These are phyloP conservation scores for Patella depressa DNA, from an alignment of 2,888 invertebrate species.

Conservation along the genomic window DNA sequence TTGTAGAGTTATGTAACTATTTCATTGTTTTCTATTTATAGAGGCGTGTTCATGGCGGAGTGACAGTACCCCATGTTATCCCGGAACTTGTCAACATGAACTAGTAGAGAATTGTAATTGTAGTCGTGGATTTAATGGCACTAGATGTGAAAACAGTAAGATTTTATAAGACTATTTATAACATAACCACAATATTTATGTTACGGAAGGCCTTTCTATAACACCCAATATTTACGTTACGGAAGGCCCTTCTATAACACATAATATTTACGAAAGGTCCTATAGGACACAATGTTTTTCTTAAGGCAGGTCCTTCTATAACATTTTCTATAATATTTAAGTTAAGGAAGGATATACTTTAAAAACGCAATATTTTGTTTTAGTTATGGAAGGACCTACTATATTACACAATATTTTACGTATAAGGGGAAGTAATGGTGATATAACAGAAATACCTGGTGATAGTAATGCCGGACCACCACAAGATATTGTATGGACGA, in stretches of 20 bases:
- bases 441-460: not conserved
- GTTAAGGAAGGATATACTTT: too few relatives aligned
- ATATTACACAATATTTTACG: constrained; percentile 11
- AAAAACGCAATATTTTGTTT: not conserved
- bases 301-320: too few relatives aligned
- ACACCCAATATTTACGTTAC: too few relatives aligned
- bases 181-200: too few relatives aligned
- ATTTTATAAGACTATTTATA: too few relatives aligned
- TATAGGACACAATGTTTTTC: too few relatives aligned
- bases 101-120: constrained; percentile 27
- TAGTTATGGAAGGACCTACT: constrained; percentile 1
- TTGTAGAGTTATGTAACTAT: too few relatives aligned
- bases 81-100: constrained; percentile 30
- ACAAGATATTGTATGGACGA: constrained; percentile 10
- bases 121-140: constrained; percentile 25
- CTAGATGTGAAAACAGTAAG: constrained; percentile 29
- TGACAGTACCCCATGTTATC: constrained; percentile 36
- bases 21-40: not conserved
- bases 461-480: constrained; percentile 4
- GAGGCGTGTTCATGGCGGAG: constrained; percentile 37
- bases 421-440: not conserved
- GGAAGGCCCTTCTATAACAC: too few relatives aligned
- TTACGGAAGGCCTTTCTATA: too few relatives aligned
- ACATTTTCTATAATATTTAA: too few relatives aligned
- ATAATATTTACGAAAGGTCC: not conserved